A percentile compares a stretch with the other conserved stretches of the same genome.
Evolutionary conservation across 1,140 invertebrate genomes (phyloP).

Genomic region (Melipona quadrifasciata): DNA sequence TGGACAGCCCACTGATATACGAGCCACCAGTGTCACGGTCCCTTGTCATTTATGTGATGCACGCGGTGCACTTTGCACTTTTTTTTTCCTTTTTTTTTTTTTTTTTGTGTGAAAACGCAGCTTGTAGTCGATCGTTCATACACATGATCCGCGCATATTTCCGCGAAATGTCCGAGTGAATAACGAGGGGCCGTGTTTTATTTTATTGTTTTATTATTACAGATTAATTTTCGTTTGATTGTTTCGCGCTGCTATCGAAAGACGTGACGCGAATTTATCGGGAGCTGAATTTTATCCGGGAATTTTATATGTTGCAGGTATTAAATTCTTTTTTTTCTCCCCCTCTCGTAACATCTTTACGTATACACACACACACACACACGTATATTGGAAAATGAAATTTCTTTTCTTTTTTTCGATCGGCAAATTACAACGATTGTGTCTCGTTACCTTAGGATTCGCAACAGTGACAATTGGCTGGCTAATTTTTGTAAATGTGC

Average conservation of each 20-base stretch:
- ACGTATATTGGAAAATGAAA: neutral
- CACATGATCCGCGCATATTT: slow-evolving; percentile 9
- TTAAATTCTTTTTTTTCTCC: neutral
- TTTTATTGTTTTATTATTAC: slow-evolving; percentile 38
- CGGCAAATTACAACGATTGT: neutral
- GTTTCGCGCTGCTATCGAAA: slow-evolving; percentile 13
- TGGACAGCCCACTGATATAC: slow-evolving; percentile 54
- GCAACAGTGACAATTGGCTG: neutral
- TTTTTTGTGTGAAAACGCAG: slow-evolving; percentile 15
- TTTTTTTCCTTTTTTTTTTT: slow-evolving; percentile 18
- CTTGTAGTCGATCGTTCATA: slow-evolving; percentile 42
- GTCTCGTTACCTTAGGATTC: neutral
- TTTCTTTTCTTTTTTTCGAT: neutral
- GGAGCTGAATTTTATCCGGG: neutral
- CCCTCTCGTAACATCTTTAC: neutral
- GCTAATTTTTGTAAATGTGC: neutral
- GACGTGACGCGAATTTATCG: slow-evolving; percentile 37
- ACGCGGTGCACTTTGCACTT: slow-evolving; percentile 40
- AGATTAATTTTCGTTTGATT: slow-evolving; percentile 41
- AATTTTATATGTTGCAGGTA: slow-evolving; percentile 6
- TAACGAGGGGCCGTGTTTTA: slow-evolving; percentile 37
- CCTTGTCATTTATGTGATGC: slow-evolving; percentile 11
- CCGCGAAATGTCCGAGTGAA: slow-evolving; percentile 5
- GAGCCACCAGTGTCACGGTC: slow-evolving; percentile 11
- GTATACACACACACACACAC: too few species aligned